phyloP scores from a whole-genome alignment of 2,113 vertebrate genomes.

The Anseranas semipalmata region DNA sequence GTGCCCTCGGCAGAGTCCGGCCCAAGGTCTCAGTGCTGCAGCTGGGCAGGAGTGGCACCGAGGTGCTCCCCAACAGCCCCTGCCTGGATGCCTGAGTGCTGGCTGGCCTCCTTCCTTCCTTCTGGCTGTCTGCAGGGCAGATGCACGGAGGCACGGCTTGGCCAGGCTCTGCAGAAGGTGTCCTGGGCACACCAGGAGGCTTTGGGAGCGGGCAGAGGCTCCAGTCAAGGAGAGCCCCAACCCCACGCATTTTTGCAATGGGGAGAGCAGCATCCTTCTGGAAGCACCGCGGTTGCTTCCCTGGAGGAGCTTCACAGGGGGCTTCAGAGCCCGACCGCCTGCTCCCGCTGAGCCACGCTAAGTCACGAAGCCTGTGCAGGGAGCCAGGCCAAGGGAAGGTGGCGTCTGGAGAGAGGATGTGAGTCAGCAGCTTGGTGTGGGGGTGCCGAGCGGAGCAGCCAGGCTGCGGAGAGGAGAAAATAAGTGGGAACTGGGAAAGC shows the following conservation, averaged over 20 bases:
- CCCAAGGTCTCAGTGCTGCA: background rate
- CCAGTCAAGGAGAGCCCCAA: background rate
- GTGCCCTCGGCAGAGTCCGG: background rate
- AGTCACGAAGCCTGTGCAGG: background rate
- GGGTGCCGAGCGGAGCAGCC: background rate
- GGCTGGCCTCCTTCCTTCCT: background rate
- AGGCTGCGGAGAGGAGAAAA: background rate
- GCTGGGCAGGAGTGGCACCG: background rate
- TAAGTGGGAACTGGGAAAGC: background rate
- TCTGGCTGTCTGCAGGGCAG: background rate
- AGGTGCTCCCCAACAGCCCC: background rate
- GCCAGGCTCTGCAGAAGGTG: background rate
- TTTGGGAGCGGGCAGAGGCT: background rate
- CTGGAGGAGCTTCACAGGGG: background rate
- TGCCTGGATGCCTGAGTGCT: background rate
- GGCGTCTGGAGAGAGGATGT: constrained; percentile 28
- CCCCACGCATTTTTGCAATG: rapidly evolving
- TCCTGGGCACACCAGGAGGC: background rate
- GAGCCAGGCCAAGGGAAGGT: constrained; percentile 11
- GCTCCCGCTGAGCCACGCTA: background rate
- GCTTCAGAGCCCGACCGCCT: background rate
- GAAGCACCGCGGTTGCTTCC: background rate
- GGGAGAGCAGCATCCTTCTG: background rate
- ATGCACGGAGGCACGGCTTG: background rate
- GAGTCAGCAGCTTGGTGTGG: constrained; percentile 45